Base-by-base conservation (phyloP, 2,888 invertebrate genomes). In the Seira ritae region DNA sequence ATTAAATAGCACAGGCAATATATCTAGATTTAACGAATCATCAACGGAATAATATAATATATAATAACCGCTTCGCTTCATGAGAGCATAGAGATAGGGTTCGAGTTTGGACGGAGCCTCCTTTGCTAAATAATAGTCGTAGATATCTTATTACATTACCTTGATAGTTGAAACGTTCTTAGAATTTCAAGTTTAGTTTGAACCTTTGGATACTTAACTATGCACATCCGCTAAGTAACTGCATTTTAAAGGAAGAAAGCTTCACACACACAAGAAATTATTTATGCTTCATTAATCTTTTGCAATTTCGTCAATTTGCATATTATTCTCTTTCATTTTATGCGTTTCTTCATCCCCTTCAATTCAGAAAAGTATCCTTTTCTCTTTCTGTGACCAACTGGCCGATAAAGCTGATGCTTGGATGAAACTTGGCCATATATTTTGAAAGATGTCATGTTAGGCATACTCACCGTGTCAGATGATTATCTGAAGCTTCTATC, bases 281-380 rank as follows among this genome's bases (percentile, higher is more conserved):
- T 81, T 81, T 81, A 81, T 81, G 80, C 80, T 81, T 81, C 80
- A 80, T 80, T 80, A 80, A 80, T 68, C 80, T 42, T 42, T 42
- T 42, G 12, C 42, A 12, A 42, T 69, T 70, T 69, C 55, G 62
- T 69, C 79, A 80, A 81, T 75, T 81, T 62, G 55, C 80, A 80
- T 75, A 46, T 42, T 24, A 37, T 67, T 23, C 46, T 20, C 12
- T 37, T 37, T 31, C 69, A 50, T 71, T 42, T 60, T 60, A 60
- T 60, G 60, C n/a, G 60, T 60, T 60, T 50, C 70, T 46, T 71
- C 42, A n/a, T n/a, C n/a, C 70, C 20, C 42, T 20, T n/a, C n/a
- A n/a, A n/a, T n/a, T n/a, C n/a, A n/a, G n/a, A 24, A 66, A 8
- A 20, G n/a, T 20, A 10, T 10, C 17, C 70, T 46, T 70, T 70